phyloP scores from a whole-genome alignment of 1,140 invertebrate species.

The Ceratina japonica region DNA sequence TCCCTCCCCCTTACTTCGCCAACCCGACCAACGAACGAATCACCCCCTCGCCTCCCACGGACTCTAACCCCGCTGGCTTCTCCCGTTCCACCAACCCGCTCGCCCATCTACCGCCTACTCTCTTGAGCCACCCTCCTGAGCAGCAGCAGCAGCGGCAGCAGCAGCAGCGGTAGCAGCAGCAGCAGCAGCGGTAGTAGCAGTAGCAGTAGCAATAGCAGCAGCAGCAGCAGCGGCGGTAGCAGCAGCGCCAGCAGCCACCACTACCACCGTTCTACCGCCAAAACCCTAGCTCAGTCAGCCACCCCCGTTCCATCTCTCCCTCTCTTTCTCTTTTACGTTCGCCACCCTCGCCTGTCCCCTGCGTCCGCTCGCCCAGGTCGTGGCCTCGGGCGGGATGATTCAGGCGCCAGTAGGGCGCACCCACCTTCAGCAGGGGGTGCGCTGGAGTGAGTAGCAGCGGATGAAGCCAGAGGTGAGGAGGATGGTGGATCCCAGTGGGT shows the following conservation, averaged over 20 bases:
- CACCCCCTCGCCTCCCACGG: constrained; percentile 51
- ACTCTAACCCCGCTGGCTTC: constrained; percentile 41
- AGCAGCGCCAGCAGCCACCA: constrained; percentile 51
- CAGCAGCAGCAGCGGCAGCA: constrained; percentile 36
- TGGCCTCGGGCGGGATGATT: constrained; percentile 77
- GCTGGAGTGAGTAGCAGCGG: constrained; percentile 56
- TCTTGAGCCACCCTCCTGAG: constrained; percentile 43
- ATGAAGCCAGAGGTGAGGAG: constrained; percentile 47
- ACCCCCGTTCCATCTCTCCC: constrained; percentile 44
- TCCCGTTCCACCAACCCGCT: constrained; percentile 22
- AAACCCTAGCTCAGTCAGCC: constrained; percentile 72
- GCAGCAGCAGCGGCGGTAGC: no score
- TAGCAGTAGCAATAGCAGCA: no score
- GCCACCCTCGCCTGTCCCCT: constrained; percentile 33
- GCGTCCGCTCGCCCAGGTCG: constrained; percentile 46
- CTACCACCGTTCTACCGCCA: constrained; percentile 66
- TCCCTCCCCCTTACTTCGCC: constrained; percentile 53
- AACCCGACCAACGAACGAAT: constrained; percentile 68
- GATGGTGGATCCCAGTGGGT: constrained; percentile 53
- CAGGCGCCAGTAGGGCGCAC: constrained; percentile 79
- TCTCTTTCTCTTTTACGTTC: constrained; percentile 39
- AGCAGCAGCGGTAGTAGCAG: no score
- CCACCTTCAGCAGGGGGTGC: constrained; percentile 72
- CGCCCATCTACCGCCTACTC: constrained; percentile 23
- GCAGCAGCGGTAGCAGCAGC: constrained; percentile 9